Conservation (phyloP, 2,113 vertebrate species). For the Ictidomys tridecemlineatus region DNA sequence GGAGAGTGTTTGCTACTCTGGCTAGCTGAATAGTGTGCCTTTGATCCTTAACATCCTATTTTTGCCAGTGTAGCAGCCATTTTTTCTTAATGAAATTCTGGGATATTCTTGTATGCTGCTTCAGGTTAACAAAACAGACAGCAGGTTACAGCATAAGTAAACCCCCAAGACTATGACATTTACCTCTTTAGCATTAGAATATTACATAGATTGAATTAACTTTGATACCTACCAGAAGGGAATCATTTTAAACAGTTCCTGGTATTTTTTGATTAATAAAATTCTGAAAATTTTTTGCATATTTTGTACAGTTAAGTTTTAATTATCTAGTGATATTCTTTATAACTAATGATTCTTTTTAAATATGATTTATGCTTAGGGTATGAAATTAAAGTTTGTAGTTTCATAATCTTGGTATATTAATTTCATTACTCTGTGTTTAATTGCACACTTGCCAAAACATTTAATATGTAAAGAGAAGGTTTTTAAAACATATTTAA, state of each 20-base stretch:
- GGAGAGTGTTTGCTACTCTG: conserved; percentile 77
- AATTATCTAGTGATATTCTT: conserved; percentile 71
- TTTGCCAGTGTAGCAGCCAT: conserved; percentile 73
- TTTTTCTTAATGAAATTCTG: conserved; percentile 66
- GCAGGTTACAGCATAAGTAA: conserved; percentile 78
- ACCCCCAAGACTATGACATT: conserved; percentile 76
- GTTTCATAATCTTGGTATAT: conserved; percentile 78
- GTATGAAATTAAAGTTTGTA: conserved; percentile 80
- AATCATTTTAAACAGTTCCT: conserved; percentile 75
- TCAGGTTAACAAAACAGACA: conserved; percentile 81
- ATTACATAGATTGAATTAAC: conserved; percentile 77
- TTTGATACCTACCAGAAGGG: conserved; percentile 73
- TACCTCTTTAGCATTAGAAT: conserved; percentile 82
- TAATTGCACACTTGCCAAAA: conserved; percentile 86
- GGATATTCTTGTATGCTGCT: conserved; percentile 80
- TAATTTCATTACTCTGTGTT: conserved; percentile 82
- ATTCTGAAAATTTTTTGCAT: conserved; percentile 79
- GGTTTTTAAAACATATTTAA: conserved; percentile 85
- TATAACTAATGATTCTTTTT: conserved; percentile 73
- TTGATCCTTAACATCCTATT: conserved; percentile 78
- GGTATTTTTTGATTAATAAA: conserved; percentile 77
- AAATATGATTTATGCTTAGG: conserved; percentile 80
- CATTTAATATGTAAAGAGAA: conserved; percentile 88
- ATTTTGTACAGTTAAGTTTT: conserved; percentile 84
- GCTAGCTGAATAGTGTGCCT: conserved; percentile 83